phyloP scores from a whole-genome alignment of 2,113 vertebrate species.

The Phasianus colchicus region DNA sequence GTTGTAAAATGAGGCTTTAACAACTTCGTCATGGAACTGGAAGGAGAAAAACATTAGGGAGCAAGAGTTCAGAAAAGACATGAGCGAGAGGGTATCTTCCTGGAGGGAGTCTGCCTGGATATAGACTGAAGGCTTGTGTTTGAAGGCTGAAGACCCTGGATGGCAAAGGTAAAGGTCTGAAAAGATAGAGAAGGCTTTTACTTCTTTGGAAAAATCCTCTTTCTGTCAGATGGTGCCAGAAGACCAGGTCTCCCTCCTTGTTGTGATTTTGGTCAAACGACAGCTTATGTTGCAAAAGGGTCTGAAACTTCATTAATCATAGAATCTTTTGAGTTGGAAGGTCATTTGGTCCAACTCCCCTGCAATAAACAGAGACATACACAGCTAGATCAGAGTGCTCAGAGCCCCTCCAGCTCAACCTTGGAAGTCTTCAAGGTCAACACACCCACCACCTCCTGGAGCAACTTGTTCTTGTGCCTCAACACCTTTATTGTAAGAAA shows the following conservation, averaged over 20 bases:
- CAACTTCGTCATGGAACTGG: background rate
- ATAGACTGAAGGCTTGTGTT: fast-evolving
- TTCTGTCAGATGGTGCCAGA: background rate
- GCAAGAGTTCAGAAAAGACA: background rate
- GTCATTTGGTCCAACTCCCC: too few relatives aligned
- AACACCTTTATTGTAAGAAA: too few relatives aligned
- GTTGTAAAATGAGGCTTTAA: background rate
- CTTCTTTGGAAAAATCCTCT: background rate
- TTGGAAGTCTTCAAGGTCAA: too few relatives aligned
- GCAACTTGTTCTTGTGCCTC: too few relatives aligned
- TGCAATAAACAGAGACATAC: too few relatives aligned
- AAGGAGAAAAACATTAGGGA: background rate
- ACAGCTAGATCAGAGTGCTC: too few relatives aligned
- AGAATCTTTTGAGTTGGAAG: too few relatives aligned
- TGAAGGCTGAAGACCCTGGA: background rate
- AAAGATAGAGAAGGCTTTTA: background rate
- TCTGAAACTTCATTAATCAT: background rate
- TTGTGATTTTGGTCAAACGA: background rate
- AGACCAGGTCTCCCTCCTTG: background rate
- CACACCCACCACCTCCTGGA: too few relatives aligned
- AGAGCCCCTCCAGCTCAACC: too few relatives aligned
- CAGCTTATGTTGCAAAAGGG: background rate
- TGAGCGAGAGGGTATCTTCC: fast-evolving
- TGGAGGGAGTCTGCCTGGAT: background rate
- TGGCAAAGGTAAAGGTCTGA: background rate